Evolutionary conservation across 2,797 vertebrate species (phyloP).

Genomic region (Labeo calbasu): DNA sequence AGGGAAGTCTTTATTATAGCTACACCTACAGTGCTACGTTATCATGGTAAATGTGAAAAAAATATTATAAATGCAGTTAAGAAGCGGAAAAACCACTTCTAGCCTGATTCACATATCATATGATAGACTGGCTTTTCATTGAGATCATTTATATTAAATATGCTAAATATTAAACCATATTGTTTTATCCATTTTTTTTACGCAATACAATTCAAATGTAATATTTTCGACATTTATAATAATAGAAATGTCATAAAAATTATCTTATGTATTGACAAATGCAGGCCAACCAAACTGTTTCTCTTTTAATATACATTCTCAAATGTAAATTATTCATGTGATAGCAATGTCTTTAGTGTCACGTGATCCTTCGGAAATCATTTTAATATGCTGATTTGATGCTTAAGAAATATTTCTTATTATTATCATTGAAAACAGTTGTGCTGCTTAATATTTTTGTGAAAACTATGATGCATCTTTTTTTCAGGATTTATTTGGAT

Average conservation of each 20-base stretch:
- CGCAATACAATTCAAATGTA: background rate
- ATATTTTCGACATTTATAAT: background rate
- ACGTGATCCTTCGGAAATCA: too few species aligned
- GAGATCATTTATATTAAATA: background rate
- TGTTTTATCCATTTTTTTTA: background rate
- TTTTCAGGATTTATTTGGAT: background rate
- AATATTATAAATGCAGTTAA: too few species aligned
- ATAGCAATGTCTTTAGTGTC: too few species aligned
- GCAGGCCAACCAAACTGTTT: background rate
- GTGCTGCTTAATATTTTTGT: background rate
- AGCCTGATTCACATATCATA: constrained; percentile 8
- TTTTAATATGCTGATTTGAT: too few species aligned
- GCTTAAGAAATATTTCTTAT: background rate
- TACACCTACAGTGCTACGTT: background rate
- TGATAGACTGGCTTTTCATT: background rate
- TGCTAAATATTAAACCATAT: background rate
- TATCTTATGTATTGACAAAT: background rate
- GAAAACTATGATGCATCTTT: background rate
- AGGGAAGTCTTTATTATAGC: constrained; percentile 14
- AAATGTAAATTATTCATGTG: too few species aligned
- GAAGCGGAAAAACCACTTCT: background rate
- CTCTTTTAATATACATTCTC: too few species aligned
- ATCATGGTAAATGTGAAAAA: background rate
- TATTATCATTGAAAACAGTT: background rate
- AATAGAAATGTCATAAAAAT: background rate